These are phyloP conservation scores for Mormyrus iriodes DNA, from an alignment of 2,113 vertebrate species.

Conservation along the genomic window DNA sequence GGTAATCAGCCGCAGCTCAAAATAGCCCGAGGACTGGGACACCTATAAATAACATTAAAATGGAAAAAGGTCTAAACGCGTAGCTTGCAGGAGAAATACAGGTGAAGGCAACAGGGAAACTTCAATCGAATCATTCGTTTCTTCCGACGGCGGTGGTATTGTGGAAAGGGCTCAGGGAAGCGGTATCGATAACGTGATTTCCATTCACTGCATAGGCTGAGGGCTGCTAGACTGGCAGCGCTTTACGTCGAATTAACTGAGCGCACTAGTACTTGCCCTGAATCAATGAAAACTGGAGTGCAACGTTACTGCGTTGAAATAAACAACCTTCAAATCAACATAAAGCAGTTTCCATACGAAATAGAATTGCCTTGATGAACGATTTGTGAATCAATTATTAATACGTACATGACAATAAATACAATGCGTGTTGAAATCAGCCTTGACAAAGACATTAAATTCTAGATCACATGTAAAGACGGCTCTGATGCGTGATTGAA, in stretches of 20 bases:
- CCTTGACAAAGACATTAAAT: conserved; percentile 46
- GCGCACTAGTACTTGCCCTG: conserved; percentile 20
- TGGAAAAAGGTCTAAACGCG: conserved; percentile 16
- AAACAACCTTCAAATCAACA: conserved; percentile 1
- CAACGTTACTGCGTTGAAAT: not conserved
- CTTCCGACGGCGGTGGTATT: not conserved
- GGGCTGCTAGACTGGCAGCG: not conserved
- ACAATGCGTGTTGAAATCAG: conserved; percentile 34
- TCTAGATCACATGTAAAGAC: conserved; percentile 48
- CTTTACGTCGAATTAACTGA: conserved; percentile 10
- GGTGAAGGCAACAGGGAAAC: not conserved
- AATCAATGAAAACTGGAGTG: conserved; percentile 9
- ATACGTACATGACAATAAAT: conserved; percentile 19
- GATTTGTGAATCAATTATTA: conserved; percentile 3
- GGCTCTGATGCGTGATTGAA: conserved; percentile 53
- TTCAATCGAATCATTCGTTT: not conserved
- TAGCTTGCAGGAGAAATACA: conserved; percentile 4
- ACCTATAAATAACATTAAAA: conserved; percentile 74
- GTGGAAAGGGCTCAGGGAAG: not conserved
- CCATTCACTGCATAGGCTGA: not conserved
- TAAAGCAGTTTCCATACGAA: not conserved
- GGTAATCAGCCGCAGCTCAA: conserved; percentile 92
- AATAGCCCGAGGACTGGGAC: conserved; percentile 86
- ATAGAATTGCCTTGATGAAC: not conserved
- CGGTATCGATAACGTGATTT: conserved; percentile 6